A percentile compares a stretch with the other conserved stretches of the same genome.
Conservation (phyloP, 2,888 invertebrate species). For the Iphiclides podalirius region DNA sequence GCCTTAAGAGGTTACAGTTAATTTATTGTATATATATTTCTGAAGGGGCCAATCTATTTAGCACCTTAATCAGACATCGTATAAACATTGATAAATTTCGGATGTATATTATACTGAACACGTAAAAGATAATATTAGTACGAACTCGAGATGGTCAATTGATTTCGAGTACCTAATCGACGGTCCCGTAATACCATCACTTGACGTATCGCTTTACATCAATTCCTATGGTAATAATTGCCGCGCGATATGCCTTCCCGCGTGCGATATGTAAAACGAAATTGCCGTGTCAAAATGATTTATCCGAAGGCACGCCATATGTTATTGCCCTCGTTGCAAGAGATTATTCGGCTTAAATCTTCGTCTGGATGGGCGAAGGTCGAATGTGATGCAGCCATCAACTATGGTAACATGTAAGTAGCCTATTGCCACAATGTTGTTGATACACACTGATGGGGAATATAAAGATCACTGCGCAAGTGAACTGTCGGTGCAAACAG, state of each 20-base stretch:
- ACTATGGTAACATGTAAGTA: too few relatives aligned
- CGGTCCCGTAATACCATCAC: slow-evolving; percentile 55
- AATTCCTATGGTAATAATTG: slow-evolving; percentile 57
- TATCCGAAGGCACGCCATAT: slow-evolving; percentile 30
- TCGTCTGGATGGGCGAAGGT: neutral
- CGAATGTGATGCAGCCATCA: neutral
- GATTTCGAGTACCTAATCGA: slow-evolving; percentile 63
- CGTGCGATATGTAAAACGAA: slow-evolving; percentile 43
- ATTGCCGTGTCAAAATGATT: slow-evolving; percentile 58
- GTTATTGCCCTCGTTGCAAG: slow-evolving; percentile 23
- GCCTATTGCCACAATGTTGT: too few relatives aligned
- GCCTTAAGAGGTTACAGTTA: too few relatives aligned
- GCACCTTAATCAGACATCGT: too few relatives aligned
- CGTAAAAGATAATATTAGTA: too few relatives aligned
- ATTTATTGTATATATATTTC: too few relatives aligned
- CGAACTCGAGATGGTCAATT: too few relatives aligned
- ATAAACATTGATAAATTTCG: too few relatives aligned
- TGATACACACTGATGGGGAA: slow-evolving; percentile 39
- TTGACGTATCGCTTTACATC: slow-evolving; percentile 61
- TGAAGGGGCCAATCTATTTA: too few relatives aligned
- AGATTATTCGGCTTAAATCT: slow-evolving; percentile 2
- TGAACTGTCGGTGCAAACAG: slow-evolving; percentile 68
- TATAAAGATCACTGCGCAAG: slow-evolving; percentile 67
- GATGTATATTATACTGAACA: too few relatives aligned
- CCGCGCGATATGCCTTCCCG: slow-evolving; percentile 45